A percentile compares a stretch with the other conserved stretches of the same genome.
phyloP scores from a whole-genome alignment of 2,113 vertebrate genomes.

The zebrafish (Danio rerio) region DNA sequence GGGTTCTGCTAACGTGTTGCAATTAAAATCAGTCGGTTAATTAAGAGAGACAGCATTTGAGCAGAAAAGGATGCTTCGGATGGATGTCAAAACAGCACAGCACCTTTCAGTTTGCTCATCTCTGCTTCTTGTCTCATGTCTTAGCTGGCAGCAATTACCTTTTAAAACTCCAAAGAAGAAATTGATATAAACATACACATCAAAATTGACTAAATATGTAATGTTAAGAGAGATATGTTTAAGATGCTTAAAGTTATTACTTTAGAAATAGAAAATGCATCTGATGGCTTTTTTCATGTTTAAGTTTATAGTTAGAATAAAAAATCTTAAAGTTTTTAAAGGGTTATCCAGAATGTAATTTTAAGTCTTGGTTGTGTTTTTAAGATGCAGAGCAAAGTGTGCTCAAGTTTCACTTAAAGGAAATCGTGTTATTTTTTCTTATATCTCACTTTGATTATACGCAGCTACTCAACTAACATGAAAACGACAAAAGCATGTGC shows the following conservation, averaged over 20 bases:
- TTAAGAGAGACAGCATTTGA: slow-evolving; percentile 5
- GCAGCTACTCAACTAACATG: too few species aligned
- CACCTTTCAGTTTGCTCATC: neutral
- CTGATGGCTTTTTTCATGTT: too few species aligned
- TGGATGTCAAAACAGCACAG: slow-evolving; percentile 14
- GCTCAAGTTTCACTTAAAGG: too few species aligned
- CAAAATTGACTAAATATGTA: slow-evolving; percentile 38
- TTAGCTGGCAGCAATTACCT: neutral
- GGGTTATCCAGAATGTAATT: too few species aligned
- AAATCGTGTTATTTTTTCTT: too few species aligned
- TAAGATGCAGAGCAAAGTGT: too few species aligned
- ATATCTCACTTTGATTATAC: too few species aligned
- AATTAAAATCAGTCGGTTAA: slow-evolving; percentile 25
- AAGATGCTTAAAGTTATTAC: neutral
- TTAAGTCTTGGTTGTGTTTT: too few species aligned
- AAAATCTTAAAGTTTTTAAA: too few species aligned
- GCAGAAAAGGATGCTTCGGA: neutral
- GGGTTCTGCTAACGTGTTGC: neutral
- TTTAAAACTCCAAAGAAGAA: slow-evolving; percentile 1
- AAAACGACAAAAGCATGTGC: too few species aligned
- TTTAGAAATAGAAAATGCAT: too few species aligned
- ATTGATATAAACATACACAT: slow-evolving; percentile 34
- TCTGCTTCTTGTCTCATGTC: neutral
- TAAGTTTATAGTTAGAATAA: too few species aligned
- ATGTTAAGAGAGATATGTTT: neutral